These are phyloP conservation scores for Mystacides longicornis DNA, from an alignment of 2,888 invertebrate species.

Conservation along the genomic window DNA sequence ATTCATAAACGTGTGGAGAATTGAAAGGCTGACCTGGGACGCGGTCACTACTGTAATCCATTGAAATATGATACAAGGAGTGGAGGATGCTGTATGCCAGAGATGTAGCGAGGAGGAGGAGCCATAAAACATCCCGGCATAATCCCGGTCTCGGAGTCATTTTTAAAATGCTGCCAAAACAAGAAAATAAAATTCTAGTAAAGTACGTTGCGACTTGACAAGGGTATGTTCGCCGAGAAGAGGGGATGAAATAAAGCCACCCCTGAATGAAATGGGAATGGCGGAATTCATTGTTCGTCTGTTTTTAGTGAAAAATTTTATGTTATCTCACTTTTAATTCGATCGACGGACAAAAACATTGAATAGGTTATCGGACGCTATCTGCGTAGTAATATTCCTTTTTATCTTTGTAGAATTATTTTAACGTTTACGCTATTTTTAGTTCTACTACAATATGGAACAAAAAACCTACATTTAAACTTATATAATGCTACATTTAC, in stretches of 20 bases:
- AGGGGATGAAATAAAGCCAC: constrained; percentile 20
- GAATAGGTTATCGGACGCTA: no score
- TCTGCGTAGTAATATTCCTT: no score
- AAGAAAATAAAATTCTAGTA: constrained; percentile 25
- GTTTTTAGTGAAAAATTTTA: constrained; percentile 10
- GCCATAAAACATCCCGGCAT: constrained; percentile 21
- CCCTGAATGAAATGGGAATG: constrained; percentile 13
- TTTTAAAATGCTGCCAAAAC: constrained; percentile 24
- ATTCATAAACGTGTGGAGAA: neutral
- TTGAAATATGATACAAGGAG: constrained; percentile 1
- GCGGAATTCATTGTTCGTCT: constrained; percentile 19
- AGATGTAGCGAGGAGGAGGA: constrained; percentile 3
- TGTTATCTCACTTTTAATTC: constrained; percentile 1
- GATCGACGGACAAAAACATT: no score
- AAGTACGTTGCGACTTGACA: constrained; percentile 23
- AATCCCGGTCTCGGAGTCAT: constrained; percentile 22
- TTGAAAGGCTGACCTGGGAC: neutral
- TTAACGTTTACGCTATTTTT: no score
- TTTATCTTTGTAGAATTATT: no score
- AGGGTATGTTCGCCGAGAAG: constrained; percentile 20
- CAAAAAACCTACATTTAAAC: no score
- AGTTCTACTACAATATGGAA: no score
- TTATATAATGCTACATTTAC: no score
- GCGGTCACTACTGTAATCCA: constrained; percentile 3
- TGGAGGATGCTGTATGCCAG: neutral